phyloP scores from a whole-genome alignment of 2,113 vertebrate species.

The Grammomys surdaster region DNA sequence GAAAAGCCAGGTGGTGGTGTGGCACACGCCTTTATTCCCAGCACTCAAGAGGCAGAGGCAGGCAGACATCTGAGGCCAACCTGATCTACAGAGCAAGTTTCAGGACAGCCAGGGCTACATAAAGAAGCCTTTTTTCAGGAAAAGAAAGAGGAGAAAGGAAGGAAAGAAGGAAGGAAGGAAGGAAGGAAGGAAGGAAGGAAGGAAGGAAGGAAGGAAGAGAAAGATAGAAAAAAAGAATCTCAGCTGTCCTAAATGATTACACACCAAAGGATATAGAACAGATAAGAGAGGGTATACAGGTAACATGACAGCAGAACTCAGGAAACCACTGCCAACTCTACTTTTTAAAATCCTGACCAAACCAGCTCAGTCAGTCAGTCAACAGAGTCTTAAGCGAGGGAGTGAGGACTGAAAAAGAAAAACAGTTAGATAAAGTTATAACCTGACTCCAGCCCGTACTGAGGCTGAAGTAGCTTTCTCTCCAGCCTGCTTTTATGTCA shows the following conservation, averaged over 20 bases:
- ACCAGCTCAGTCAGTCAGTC: no score
- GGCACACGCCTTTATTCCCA: neutral
- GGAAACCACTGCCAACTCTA: neutral
- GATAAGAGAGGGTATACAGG: neutral
- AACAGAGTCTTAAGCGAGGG: no score
- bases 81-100: neutral
- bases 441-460: no score
- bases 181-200: neutral
- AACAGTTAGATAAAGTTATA: no score
- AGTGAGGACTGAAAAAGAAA: no score
- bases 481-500: no score
- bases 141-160: neutral
- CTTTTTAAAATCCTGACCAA: no score
- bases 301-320: neutral
- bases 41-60: neutral
- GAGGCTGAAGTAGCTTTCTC: no score
- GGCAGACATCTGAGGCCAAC: neutral
- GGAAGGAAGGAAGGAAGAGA: accelerated
- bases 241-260: neutral
- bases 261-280: neutral
- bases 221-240: neutral
- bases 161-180: neutral
- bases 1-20: neutral
- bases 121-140: neutral
- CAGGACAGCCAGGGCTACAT: neutral